Evolutionary conservation across 2,888 invertebrate genomes (phyloP).

Genomic region (Andrena minutula): DNA sequence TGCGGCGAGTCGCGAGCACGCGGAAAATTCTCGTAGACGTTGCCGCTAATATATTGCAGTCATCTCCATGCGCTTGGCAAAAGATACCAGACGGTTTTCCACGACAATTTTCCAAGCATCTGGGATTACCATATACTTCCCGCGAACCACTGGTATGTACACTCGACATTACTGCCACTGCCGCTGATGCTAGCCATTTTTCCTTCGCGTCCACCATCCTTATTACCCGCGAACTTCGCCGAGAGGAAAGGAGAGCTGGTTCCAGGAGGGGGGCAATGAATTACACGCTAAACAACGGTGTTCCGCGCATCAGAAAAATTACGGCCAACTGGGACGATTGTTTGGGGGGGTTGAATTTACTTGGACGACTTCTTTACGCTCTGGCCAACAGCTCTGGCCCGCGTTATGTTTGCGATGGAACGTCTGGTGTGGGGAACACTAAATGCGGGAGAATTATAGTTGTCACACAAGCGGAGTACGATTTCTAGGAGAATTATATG

Average conservation of each 20-base stretch:
- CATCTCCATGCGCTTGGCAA: conserved; percentile 65
- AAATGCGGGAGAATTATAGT: no score
- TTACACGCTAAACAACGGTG: conserved; percentile 25
- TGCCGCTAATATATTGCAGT: conserved; percentile 69
- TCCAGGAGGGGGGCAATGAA: conserved; percentile 32
- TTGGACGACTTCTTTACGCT: conserved; percentile 11
- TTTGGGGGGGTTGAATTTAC: conserved; percentile 18
- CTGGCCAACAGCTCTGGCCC: background rate
- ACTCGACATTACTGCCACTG: conserved; percentile 55
- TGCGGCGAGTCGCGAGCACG: conserved; percentile 15
- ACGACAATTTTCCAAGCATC: conserved; percentile 69
- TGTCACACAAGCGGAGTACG: no score
- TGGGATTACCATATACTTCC: conserved; percentile 71
- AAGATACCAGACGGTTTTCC: conserved; percentile 68
- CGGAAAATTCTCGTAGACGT: conserved; percentile 59
- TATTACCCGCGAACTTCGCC: conserved; percentile 57
- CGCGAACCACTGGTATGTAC: conserved; percentile 45
- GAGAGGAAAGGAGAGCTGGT: conserved; percentile 9
- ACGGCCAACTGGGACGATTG: background rate
- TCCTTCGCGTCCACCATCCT: conserved; percentile 63
- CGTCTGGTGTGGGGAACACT: no score
- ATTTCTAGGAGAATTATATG: no score
- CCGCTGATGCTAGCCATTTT: conserved; percentile 66
- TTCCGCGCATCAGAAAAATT: conserved; percentile 9
- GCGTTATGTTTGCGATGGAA: background rate